Conservation (phyloP, 2,888 invertebrate genomes). For the Epistrophella euchroma region DNA sequence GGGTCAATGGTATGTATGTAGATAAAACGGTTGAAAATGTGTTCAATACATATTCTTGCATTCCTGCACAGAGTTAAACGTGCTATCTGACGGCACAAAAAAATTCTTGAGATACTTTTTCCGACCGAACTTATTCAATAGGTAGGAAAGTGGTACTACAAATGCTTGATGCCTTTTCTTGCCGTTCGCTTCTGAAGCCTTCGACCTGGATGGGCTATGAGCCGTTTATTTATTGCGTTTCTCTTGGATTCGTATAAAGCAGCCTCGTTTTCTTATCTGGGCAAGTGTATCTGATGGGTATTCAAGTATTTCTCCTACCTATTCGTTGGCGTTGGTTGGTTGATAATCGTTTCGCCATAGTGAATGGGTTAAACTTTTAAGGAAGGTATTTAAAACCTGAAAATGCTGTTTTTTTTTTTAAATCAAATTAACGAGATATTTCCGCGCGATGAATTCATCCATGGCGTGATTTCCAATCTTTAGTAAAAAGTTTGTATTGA, state of each 20-base stretch:
- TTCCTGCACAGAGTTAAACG: conserved; percentile 64
- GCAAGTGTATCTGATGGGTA: too few relatives aligned
- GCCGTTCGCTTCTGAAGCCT: not conserved
- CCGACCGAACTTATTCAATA: conserved; percentile 70
- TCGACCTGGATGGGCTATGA: conserved; percentile 30
- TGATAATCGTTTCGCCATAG: too few relatives aligned
- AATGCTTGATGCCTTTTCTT: conserved; percentile 36
- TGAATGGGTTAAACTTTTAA: too few relatives aligned
- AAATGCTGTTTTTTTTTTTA: too few relatives aligned
- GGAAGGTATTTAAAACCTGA: too few relatives aligned
- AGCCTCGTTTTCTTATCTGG: not conserved
- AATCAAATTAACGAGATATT: too few relatives aligned
- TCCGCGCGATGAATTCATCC: too few relatives aligned
- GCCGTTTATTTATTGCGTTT: conserved; percentile 28
- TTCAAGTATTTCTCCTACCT: too few relatives aligned
- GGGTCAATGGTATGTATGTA: conserved; percentile 49
- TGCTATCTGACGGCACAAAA: conserved; percentile 43
- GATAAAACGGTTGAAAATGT: conserved; percentile 21
- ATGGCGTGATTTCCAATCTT: too few relatives aligned
- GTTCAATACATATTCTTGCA: conserved; percentile 63
- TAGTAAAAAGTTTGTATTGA: too few relatives aligned
- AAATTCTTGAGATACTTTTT: conserved; percentile 66
- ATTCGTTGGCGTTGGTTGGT: too few relatives aligned
- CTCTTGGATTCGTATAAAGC: not conserved
- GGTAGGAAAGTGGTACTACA: not conserved